Base-by-base conservation (phyloP, 2,113 vertebrate genomes). In the Helogale parvula region DNA sequence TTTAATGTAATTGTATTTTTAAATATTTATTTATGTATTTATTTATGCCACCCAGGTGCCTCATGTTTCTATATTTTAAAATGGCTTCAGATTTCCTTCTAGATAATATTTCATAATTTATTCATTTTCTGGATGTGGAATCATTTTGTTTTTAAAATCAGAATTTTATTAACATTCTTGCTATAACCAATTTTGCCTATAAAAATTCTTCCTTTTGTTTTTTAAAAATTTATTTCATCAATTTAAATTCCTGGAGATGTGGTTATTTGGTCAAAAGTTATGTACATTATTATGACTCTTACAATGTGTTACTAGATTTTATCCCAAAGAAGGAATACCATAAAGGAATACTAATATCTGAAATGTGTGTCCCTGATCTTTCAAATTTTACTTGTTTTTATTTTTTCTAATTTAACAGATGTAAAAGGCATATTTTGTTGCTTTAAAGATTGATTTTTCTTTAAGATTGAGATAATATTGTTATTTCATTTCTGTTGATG, bases 171-270 rank as follows among this genome's bases (percentile, higher is more conserved):
- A 65, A 82, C 14, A 85, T 96, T 82, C 23, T 93, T 71, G 7
- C 13, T 33, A 77, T 88, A 63, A 77, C 19, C 50, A 85, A 7
- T 77, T 98, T 94, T 89, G 63, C 38, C 23, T 16, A 79, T 41
- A 23, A 25, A 88, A 29, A 82, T 89, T 87, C 65, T 88, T 95
- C 1, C 10, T 41, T 96, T 93, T 66, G 38, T 41, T 85, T 90
- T 54, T 41, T 17, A 31, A 87, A 92, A 82, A 95, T 66, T 23
- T 1, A 85, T 91, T 91, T 95, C 41, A 89, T 88, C 91, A 84
- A 45, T 77, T 97, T 86, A 89, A 97, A 85, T 97, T 97, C 52
- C 68, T 69, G 12, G 8, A 50, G 60, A 95, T 88, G 31, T 60
- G 60, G 23, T 91, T 93, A 65, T 38, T 95, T 33, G 27, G 29